Evolutionary conservation across 2,113 vertebrate species (phyloP).

Genomic region (Ramphastos sulfuratus): DNA sequence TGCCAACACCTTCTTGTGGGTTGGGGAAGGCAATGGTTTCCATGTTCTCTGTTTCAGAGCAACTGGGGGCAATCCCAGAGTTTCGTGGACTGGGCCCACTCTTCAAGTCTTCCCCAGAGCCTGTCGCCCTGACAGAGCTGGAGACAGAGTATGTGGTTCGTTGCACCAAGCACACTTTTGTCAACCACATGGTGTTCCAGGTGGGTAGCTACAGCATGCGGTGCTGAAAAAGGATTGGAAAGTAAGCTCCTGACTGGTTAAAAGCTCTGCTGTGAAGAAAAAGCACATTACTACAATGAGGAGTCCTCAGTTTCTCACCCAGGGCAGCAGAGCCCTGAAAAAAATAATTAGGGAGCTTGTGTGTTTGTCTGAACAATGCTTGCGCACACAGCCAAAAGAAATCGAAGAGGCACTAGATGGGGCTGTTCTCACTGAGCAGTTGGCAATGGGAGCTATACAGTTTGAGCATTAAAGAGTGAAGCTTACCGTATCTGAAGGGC

Average conservation of each 20-base stretch:
- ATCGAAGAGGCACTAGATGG: background rate
- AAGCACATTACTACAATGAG: accelerated
- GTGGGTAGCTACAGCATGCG: slow-evolving; percentile 49
- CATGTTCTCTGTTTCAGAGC: slow-evolving; percentile 73
- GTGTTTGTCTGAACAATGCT: background rate
- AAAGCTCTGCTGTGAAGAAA: background rate
- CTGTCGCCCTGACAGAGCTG: slow-evolving; percentile 81
- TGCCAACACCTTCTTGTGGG: background rate
- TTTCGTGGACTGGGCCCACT: slow-evolving; percentile 76
- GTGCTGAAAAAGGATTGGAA: background rate
- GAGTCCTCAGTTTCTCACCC: background rate
- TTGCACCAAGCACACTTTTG: slow-evolving; percentile 82
- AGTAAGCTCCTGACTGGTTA: background rate
- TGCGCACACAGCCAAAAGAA: background rate
- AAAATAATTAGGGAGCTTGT: background rate
- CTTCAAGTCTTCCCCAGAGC: slow-evolving; percentile 83
- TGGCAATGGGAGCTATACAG: background rate
- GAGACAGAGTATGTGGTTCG: slow-evolving; percentile 83
- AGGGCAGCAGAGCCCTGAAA: background rate
- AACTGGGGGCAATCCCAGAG: slow-evolving; percentile 80
- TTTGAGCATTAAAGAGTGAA: background rate
- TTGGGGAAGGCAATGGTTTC: background rate
- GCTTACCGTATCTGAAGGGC: background rate
- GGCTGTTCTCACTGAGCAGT: background rate
- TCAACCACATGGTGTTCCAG: slow-evolving; percentile 83